These are phyloP conservation scores for Anolis sagrei DNA, from an alignment of 2,113 vertebrate species.

Conservation along the genomic window DNA sequence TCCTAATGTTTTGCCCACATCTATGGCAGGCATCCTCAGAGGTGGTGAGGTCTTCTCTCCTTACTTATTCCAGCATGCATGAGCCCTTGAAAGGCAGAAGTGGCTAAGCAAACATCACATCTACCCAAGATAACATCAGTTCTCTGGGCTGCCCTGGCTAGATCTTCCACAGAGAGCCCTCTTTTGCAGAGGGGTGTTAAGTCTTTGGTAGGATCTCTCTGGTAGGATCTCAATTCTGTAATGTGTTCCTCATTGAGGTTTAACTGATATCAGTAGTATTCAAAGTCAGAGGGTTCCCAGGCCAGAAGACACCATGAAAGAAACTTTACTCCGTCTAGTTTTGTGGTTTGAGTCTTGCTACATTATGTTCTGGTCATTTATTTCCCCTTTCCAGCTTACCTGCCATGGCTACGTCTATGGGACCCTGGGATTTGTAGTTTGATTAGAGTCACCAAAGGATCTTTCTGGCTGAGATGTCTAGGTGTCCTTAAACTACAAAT, in stretches of 20 bases:
- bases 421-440: no score
- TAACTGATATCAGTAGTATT: not conserved
- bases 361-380: not conserved
- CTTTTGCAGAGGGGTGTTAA: not conserved
- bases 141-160: not conserved
- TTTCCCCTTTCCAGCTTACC: not conserved
- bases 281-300: not conserved
- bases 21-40: no score
- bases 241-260: not conserved
- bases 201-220: not conserved
- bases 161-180: not conserved
- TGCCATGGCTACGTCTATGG: no score
- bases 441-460: no score
- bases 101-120: not conserved
- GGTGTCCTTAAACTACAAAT: no score
- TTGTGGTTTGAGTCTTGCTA: not conserved
- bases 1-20: no score
- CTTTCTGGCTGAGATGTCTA: no score
- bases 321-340: not conserved
- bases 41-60: no score
- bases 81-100: no score
- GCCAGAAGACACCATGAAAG: not conserved
- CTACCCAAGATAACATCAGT: not conserved
- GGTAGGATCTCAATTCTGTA: not conserved
- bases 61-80: not conserved